Base-by-base conservation (phyloP, 2,888 invertebrate genomes). In the Drosophila subquinaria region DNA sequence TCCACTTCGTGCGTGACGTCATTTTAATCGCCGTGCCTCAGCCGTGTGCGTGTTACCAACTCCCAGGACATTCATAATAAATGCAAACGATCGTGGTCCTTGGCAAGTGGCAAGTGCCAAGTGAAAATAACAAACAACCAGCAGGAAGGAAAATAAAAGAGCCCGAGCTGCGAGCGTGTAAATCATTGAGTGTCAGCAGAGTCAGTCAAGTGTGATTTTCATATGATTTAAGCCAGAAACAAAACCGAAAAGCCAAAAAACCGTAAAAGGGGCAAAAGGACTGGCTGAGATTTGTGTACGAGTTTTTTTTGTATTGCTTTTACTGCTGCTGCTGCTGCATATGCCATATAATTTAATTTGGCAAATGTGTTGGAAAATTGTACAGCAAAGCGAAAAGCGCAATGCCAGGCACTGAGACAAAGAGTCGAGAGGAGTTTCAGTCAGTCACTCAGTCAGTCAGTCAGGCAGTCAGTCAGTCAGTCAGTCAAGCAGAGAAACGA, bases 321-420 rank as follows among this genome's bases (percentile, higher is more conserved):
- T 63, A 45, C 36, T 70, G 63, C 59, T 73, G 23, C 59, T 73
- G 23, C 40, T 69, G 65, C 75, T 63, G 81, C 81, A 70, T 81
- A 70, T 78, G 67, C 79, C 69, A 73, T 84, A 87, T 89, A 74
- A 88, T 86, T 86, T 88, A 84, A 89, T 89, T 85, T 88, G 79
- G 78, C 80, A 89, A 86, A 89, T 86, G 86, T 89, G 85, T 82
- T 88, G 86, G 85, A 89, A 86, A 86, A 89, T 89, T 85, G 82
- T 76, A 75, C 69, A 84, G 76, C 75, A 69, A 77, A 78, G 80
- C 71, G 70, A 75, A 76, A 73, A 74, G 73, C 67, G 69, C 66
- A 56, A 61, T 51, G 55, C 61, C 45, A 59, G 38, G 73, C 60
- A 63, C 69, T 71, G 60, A 76, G 68, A 64, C 65, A 71, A 57